Base-by-base conservation (phyloP, 2,888 invertebrate genomes). In the Meganola albula region DNA sequence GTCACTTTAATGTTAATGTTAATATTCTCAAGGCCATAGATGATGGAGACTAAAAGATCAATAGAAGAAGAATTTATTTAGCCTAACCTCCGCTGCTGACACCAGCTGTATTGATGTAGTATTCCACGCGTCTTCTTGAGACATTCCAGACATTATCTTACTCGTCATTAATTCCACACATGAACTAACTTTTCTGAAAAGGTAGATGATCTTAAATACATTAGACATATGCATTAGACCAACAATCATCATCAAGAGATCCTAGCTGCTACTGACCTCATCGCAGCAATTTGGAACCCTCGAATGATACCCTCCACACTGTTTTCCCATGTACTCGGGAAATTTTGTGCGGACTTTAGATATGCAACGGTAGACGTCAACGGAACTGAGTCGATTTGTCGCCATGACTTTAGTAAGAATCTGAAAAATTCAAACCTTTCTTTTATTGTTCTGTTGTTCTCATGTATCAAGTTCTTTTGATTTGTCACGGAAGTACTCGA, bases 81-180 rank as follows among this genome's bases (percentile, higher is more conserved):
- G 5, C 24, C 43, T 67, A 85, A 93, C 93, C 77, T 95, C 94
- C 4, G 97, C 94, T 4, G 95, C 94, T 31, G 91, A 89, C 1
- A 92, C 91, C 18, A 97, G 74, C 63, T 94, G 92, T 29, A 97
- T 92, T 0, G 96, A 94, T 1, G 91, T 91, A 42, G 89, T 79
- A 68, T 97, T 97, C 91, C 96, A 95, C 0, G 97, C 95, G 47
- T 94, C 92, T 70, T 95, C 94, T 6, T 88, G 86, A 0, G 89
- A 65, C 44, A 87, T 63, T 1, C 95, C 95, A 8, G 84, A 82
- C 22, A 75, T 74, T 2, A 91, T 85, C 48, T 90, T 86, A 21
- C 77, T 80, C 29, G 92, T 90, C 63, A 95, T 88, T 37, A 89
- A 89, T 3, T 89, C 87, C 24, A 90, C 88, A 5, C 93, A 91